Percentiles rank a stretch among this genome's conserved stretches.
phyloP scores from a whole-genome alignment of 1,140 invertebrate species.

The Plodia interpunctella region DNA sequence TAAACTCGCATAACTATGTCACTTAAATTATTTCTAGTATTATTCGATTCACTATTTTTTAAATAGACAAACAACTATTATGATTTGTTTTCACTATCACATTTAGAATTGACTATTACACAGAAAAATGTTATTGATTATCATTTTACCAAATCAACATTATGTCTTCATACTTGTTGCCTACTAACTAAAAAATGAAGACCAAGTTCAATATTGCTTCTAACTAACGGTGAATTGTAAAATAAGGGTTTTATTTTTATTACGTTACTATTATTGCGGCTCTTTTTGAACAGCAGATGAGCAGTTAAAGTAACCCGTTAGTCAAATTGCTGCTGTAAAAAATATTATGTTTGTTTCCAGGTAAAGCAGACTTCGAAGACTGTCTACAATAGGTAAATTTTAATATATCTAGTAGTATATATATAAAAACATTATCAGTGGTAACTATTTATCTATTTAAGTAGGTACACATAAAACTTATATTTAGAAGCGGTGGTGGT shows the following conservation, averaged over 20 bases:
- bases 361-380: not conserved
- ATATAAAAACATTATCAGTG: too few species aligned
- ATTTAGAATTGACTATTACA: too few species aligned
- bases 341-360: slow-evolving; percentile 16
- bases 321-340: slow-evolving; percentile 1
- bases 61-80: too few species aligned
- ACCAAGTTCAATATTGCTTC: not conserved
- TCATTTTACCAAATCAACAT: not conserved
- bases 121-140: too few species aligned
- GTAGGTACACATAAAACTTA: too few species aligned
- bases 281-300: slow-evolving; percentile 13
- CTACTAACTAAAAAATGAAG: not conserved
- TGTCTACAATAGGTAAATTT: not conserved
- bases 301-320: slow-evolving; percentile 8
- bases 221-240: not conserved
- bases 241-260: slow-evolving; percentile 33
- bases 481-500: too few species aligned
- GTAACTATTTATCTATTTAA: too few species aligned
- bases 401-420: too few species aligned
- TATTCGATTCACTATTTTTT: too few species aligned
- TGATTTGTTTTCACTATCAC: too few species aligned
- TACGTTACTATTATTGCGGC: not conserved
- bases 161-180: not conserved
- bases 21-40: too few species aligned
- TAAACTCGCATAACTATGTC: too few species aligned